These are phyloP conservation scores for Acyrthosiphon pisum DNA, from an alignment of 1,140 invertebrate genomes.

Conservation along the genomic window DNA sequence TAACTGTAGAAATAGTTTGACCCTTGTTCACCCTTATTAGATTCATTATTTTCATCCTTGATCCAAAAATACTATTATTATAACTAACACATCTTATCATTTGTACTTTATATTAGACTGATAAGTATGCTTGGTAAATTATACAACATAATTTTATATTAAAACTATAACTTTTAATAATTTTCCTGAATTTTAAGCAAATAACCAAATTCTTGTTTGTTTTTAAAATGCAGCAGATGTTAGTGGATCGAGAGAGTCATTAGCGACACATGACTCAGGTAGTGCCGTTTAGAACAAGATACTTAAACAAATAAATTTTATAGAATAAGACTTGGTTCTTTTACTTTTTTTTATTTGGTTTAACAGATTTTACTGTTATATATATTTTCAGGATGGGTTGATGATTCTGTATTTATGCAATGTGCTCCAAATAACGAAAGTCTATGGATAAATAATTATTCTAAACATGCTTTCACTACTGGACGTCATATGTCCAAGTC, in stretches of 20 bases:
- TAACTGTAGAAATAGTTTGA: not conserved
- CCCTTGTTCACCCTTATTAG: not conserved
- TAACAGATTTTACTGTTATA: not conserved
- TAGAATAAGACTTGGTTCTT: not conserved
- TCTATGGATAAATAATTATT: constrained; percentile 69
- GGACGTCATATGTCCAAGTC: constrained; percentile 75
- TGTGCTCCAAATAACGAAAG: constrained; percentile 64
- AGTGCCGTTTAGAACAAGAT: constrained; percentile 58
- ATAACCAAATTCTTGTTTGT: constrained; percentile 40
- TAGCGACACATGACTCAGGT: constrained; percentile 80
- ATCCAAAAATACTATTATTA: not conserved
- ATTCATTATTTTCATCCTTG: not conserved
- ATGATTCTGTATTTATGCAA: constrained; percentile 69
- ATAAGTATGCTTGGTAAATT: not conserved
- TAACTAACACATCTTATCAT: not conserved
- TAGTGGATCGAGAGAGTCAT: constrained; percentile 78
- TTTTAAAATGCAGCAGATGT: constrained; percentile 71
- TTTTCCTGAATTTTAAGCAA: not conserved
- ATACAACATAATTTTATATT: not conserved
- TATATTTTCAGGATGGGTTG: constrained; percentile 68
- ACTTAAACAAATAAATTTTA: not conserved
- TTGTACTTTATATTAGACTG: not conserved
- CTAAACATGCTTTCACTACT: constrained; percentile 82
- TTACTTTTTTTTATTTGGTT: not conserved
- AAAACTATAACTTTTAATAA: not conserved